phyloP scores from a whole-genome alignment of 2,113 vertebrate genomes.

The Tragulus kanchil region DNA sequence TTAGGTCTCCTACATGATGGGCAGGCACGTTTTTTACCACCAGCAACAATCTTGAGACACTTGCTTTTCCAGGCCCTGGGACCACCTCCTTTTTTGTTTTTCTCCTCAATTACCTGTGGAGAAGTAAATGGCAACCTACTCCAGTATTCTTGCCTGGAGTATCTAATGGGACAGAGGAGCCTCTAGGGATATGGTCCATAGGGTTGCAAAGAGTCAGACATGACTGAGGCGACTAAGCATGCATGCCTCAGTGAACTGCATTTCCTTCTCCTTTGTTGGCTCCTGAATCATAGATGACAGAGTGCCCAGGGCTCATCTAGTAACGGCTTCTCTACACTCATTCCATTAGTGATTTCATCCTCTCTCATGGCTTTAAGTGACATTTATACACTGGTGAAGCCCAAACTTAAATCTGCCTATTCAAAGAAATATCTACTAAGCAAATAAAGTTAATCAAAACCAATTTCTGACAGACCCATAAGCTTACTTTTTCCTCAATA shows the following conservation, averaged over 20 bases:
- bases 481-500: not conserved
- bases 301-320: not conserved
- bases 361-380: not conserved
- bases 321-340: not conserved
- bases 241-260: not conserved
- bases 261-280: not conserved
- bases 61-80: not conserved
- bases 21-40: not conserved
- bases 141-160: too few relatives aligned
- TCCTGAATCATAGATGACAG: not conserved
- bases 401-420: not conserved
- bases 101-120: not conserved
- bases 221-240: too few relatives aligned
- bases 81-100: not conserved
- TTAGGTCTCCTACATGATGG: not conserved
- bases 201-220: too few relatives aligned
- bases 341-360: not conserved
- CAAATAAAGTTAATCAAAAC: not conserved
- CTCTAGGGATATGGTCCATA: too few relatives aligned
- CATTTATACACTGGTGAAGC: not conserved
- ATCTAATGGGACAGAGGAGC: too few relatives aligned
- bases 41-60: not conserved
- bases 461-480: not conserved
- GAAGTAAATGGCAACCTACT: too few relatives aligned
- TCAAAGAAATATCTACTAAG: conserved; percentile 40